phyloP scores from a whole-genome alignment of 2,797 vertebrate species.

The Sebastes nivosus region DNA sequence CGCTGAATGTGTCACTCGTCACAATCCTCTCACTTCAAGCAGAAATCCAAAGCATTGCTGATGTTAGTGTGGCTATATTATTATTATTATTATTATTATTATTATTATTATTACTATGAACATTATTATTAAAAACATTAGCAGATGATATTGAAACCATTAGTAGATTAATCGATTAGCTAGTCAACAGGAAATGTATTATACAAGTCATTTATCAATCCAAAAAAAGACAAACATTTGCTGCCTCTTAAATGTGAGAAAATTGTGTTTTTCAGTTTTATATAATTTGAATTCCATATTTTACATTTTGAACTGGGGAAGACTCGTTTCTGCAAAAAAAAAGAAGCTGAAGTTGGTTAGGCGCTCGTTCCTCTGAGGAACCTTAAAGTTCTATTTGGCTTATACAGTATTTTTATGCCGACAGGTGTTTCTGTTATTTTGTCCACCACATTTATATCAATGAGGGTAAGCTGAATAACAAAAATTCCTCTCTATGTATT shows the following conservation, averaged over 20 bases:
- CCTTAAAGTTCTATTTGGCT: not conserved
- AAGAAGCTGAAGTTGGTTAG: not conserved
- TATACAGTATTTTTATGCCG: not conserved
- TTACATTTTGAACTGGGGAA: not conserved
- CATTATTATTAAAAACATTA: no score
- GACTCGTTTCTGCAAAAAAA: not conserved
- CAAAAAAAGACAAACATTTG: not conserved
- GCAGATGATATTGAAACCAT: not conserved
- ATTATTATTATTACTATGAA: no score
- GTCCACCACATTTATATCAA: not conserved
- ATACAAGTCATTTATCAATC: not conserved
- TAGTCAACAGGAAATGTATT: not conserved
- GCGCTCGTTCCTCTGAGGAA: not conserved
- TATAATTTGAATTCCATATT: not conserved
- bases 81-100: no score
- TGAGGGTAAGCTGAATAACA: not conserved
- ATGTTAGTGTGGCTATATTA: not conserved
- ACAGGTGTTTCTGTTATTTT: not conserved
- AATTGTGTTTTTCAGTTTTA: not conserved
- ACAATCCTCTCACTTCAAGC: not conserved
- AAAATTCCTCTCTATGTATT: no score
- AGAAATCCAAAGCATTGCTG: not conserved
- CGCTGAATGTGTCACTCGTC: slow-evolving; percentile 11
- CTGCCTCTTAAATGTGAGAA: not conserved
- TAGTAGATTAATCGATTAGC: not conserved